Evolutionary conservation across 53 echinoderm and acorn worm species (phyloP), one percentile per base, ranked within the genome.

Genomic region (Antedon mediterranea): DNA sequence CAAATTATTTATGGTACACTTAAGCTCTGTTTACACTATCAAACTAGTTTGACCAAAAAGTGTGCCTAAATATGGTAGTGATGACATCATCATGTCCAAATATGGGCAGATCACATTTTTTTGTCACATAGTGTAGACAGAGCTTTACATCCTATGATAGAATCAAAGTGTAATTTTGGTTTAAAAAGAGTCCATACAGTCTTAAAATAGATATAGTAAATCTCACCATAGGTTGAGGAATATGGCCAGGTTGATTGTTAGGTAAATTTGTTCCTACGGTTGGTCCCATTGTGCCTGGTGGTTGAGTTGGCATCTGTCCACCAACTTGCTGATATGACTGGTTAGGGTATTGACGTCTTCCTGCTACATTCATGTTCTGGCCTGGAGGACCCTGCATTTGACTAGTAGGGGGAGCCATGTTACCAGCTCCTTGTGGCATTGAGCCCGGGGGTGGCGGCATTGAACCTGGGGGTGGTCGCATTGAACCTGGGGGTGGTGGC

Each of bases 321-420:
- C 57, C 57, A 15, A 11, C 15, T 18, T 57, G 23, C 23, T 8
- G 57, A 32, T 75, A 31, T 8, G 82, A 78, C 71, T 93, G 93
- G 29, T 86, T 86, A 18, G 93, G 93, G 71, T 93, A 93, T 77
- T 90, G 88, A 74, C 93, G 88, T 80, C 84, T 81, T n/a, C 90
- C 90, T 74, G 84, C 14, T 7, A 31, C 30, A 29, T 26, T 18
- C 57, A 57, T 57, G 57, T 73, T 78, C 15, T 79, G 75, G 13
- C 75, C 34, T 29, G 87, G 85, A 57, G 84, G 85, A 23, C 86
- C 90, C 71, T 43, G 34, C 43, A 81, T 83, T 73, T 80, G 74
- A 18, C 37, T 32, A 28, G 81, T 28, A 76, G 74, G 32, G 57
- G 57, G 57, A 11, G 57, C 78, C 72, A 73, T 71, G 26, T 31